Evolutionary conservation across 2,797 vertebrate genomes (phyloP).

Genomic region (Myotis vivesi): DNA sequence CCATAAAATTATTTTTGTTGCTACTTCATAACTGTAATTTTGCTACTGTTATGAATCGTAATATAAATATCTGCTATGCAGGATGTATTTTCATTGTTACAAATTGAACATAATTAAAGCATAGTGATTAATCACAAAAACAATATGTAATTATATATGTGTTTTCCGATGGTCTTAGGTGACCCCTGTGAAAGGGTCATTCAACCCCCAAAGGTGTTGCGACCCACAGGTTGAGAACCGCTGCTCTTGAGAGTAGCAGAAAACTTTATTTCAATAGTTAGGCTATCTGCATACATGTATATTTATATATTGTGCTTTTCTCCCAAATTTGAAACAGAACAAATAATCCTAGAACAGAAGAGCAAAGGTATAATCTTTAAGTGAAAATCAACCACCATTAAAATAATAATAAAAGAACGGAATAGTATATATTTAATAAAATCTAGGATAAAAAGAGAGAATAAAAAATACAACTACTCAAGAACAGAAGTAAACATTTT

Average conservation of each 20-base stretch:
- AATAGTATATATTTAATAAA: not conserved
- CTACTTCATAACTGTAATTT: too few relatives aligned
- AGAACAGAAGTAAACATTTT: conserved; percentile 26
- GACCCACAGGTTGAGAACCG: too few relatives aligned
- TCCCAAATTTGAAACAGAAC: not conserved
- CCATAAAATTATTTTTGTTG: too few relatives aligned
- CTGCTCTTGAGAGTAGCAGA: not conserved
- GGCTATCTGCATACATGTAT: not conserved
- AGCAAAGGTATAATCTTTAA: conserved; percentile 4
- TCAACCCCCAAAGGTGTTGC: too few relatives aligned
- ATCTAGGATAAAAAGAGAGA: not conserved
- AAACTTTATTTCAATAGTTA: not conserved
- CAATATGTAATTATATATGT: too few relatives aligned
- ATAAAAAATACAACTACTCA: not conserved
- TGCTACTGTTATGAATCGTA: too few relatives aligned
- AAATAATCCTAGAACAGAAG: conserved; percentile 10
- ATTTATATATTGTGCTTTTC: conserved; percentile 14
- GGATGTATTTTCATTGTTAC: too few relatives aligned
- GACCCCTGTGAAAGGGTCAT: too few relatives aligned
- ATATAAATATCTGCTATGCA: too few relatives aligned
- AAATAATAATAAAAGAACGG: conserved; percentile 33
- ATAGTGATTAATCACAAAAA: too few relatives aligned
- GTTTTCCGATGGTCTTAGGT: too few relatives aligned
- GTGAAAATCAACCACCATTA: conserved; percentile 27
- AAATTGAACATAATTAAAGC: too few relatives aligned